These are phyloP conservation scores for Philypnodon macrostomus DNA, from an alignment of 2,797 vertebrate genomes.

Conservation along the genomic window DNA sequence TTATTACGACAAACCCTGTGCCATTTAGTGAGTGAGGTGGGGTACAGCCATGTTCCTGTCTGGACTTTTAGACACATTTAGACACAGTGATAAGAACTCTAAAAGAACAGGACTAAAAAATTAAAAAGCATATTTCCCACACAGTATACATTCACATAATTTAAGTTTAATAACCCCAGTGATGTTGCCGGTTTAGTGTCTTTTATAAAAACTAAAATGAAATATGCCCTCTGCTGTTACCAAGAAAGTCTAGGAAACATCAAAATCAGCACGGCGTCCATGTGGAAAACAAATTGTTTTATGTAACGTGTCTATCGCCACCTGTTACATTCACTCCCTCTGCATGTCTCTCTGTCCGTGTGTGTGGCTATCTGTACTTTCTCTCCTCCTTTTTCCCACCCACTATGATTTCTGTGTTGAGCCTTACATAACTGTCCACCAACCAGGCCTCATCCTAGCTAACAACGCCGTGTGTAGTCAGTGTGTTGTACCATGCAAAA, in stretches of 20 bases:
- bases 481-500: constrained; percentile 57
- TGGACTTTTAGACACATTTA: too few relatives aligned
- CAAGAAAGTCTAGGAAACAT: too few relatives aligned
- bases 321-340: constrained; percentile 35
- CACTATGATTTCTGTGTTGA: constrained; percentile 50
- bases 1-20: too few relatives aligned
- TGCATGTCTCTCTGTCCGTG: constrained; percentile 19
- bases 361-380: constrained; percentile 29
- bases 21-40: too few relatives aligned
- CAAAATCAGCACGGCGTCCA: too few relatives aligned
- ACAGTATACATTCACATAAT: neutral
- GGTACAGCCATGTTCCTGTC: too few relatives aligned
- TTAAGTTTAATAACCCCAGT: too few relatives aligned
- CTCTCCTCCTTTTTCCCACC: constrained; percentile 40
- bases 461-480: constrained; percentile 53
- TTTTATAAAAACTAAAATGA: neutral
- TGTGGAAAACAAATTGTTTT: neutral
- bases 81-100: too few relatives aligned
- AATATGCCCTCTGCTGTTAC: neutral
- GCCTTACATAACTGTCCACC: constrained; percentile 66
- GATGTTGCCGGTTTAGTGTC: too few relatives aligned
- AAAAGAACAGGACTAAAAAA: too few relatives aligned
- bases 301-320: constrained; percentile 36
- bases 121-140: too few relatives aligned
- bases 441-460: constrained; percentile 48